phyloP scores from a whole-genome alignment of 2,888 invertebrate genomes.

The Tenthredo mesomela region DNA sequence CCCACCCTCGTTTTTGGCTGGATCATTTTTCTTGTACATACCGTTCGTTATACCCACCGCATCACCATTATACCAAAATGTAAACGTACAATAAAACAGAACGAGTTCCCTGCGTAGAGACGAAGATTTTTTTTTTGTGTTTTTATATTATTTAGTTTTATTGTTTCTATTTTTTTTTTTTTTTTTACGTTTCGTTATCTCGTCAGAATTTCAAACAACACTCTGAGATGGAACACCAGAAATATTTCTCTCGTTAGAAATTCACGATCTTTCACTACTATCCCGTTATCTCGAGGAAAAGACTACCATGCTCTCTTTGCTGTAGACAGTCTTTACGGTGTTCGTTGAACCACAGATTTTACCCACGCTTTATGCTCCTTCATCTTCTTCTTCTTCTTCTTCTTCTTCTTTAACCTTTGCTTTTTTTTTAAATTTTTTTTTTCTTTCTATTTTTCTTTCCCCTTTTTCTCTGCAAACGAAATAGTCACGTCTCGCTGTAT shows the following conservation, averaged over 20 bases:
- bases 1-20: neutral
- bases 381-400: neutral
- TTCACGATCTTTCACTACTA: constrained; percentile 23
- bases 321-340: neutral
- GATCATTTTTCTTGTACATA: constrained; percentile 9
- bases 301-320: neutral
- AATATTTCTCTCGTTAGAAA: constrained; percentile 26
- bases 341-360: constrained; percentile 14
- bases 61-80: constrained; percentile 48
- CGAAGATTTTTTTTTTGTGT: neutral
- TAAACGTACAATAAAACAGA: constrained; percentile 35
- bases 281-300: constrained; percentile 1
- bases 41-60: neutral
- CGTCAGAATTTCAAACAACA: neutral
- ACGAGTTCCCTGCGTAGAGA: constrained; percentile 9
- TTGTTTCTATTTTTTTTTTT: neutral
- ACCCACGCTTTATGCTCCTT: neutral
- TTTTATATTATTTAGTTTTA: neutral
- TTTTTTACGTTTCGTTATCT: neutral
- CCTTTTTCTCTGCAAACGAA: neutral
- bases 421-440: neutral
- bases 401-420: neutral
- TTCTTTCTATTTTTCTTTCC: no score
- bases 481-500: neutral
- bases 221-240: neutral